Evolutionary conservation across 1,140 invertebrate genomes (phyloP), one percentile per base, ranked within the genome.

Genomic region (Lepidurus apus): DNA sequence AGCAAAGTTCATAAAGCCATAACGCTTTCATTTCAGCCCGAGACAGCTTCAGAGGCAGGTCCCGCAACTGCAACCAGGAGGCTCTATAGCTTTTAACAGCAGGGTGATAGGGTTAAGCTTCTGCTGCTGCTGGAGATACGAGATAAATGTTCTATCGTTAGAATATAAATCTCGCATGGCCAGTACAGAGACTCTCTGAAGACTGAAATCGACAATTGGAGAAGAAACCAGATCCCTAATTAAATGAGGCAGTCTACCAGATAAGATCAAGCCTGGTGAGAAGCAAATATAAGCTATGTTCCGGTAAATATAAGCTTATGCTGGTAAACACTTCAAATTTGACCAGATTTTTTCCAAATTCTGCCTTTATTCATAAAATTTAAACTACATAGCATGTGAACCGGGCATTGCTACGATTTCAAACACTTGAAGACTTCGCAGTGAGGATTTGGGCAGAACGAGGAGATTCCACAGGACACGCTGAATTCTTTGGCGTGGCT

Each of bases 51-150:
- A 7, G 53, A 65, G 21, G 7, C 17, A 65, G 13, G 3, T 65
- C 34, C 34, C 34, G 34, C 34, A 34, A 34, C 34, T 34, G 34
- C 34, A 3, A 34, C 34, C 34, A 34, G 34, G 7, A 17, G 53
- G 53, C 9, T 11, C 17, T 21, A 17, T 9, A 7, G 53, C 53
- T 65, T 65, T 65, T 65, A 65, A 17, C 1, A 47, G 17, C 17
- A 65, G 53, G 53, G 34, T 21, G 13, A 65, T n/a, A 65, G 53
- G n/a, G 53, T 65, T 65, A 65, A 65, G 53, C 53, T 65, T 13
- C 53, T 65, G 53, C 53, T n/a, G 21, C 21, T 65, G 53, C 17
- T 7, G 53, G 21, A 21, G 17, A 65, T 13, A 65, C 53, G n/a
- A 65, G 13, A 13, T 65, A 17, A 21, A 65, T 65, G 17, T 65